phyloP scores from a whole-genome alignment of 1,140 invertebrate genomes.

The Drosophila persimilis region DNA sequence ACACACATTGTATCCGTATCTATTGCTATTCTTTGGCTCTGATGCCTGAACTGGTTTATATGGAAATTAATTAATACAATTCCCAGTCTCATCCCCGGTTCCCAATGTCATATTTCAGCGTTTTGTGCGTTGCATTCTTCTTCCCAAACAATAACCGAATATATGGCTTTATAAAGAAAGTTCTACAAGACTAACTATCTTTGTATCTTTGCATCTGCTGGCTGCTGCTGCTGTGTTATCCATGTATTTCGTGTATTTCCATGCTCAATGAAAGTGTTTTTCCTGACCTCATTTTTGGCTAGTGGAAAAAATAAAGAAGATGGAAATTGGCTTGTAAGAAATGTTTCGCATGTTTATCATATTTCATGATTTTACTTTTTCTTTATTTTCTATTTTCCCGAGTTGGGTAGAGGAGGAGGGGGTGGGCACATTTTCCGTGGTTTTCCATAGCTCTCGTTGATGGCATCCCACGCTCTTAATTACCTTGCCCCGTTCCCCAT shows the following conservation, averaged over 20 bases:
- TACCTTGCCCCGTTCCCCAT: conserved; percentile 14
- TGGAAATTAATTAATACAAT: conserved; percentile 52
- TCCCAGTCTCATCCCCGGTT: conserved; percentile 12
- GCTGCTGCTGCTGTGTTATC: no score
- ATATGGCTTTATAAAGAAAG: conserved; percentile 45
- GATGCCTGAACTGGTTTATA: conserved; percentile 40
- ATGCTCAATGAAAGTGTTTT: conserved; percentile 48
- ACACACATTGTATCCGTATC: conserved; percentile 7
- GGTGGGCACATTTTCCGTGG: conserved; percentile 42
- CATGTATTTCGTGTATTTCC: no score
- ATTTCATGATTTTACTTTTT: conserved; percentile 58
- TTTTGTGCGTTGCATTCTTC: conserved; percentile 42
- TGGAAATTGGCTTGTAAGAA: conserved; percentile 44
- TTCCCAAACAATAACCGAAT: conserved; percentile 18
- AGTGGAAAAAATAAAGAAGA: conserved; percentile 8
- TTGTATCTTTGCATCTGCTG: not conserved
- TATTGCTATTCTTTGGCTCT: not conserved
- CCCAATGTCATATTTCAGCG: conserved; percentile 43
- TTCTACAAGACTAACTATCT: conserved; percentile 17
- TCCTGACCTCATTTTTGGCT: conserved; percentile 37
- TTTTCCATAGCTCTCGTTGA: conserved; percentile 33
- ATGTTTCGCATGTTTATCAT: conserved; percentile 60
- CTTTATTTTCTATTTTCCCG: conserved; percentile 39
- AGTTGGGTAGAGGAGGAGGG: not conserved
- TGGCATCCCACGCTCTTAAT: conserved; percentile 50